A percentile compares a stretch with the other conserved stretches of the same genome.
Evolutionary conservation across 1,140 invertebrate species (phyloP).

Genomic region (Aphidius ervi): DNA sequence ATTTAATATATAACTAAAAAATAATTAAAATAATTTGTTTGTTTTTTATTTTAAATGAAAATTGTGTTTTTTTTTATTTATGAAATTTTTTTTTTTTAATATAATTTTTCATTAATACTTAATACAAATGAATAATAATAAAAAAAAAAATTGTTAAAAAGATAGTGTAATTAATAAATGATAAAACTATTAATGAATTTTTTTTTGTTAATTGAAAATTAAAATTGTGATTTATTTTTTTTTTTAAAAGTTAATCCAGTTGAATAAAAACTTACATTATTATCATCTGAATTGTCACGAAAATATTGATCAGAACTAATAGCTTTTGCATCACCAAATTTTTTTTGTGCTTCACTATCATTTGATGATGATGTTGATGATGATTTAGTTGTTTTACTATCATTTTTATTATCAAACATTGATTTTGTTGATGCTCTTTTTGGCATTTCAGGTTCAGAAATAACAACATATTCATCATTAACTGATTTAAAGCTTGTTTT

Average conservation of each 20-base stretch:
- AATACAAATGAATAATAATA: neutral
- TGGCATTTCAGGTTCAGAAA: conserved; percentile 42
- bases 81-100: neutral
- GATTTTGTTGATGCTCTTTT: conserved; percentile 28
- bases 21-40: no score
- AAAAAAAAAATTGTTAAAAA: no score
- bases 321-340: conserved; percentile 93
- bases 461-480: conserved; percentile 41
- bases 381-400: conserved; percentile 19
- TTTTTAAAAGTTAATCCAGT: neutral
- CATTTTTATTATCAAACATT: conserved; percentile 22
- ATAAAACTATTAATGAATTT: neutral
- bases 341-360: conserved; percentile 77
- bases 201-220: conserved; percentile 7
- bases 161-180: no score
- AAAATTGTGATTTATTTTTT: no score
- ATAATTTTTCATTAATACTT: neutral
- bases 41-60: no score
- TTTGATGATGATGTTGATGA: conserved; percentile 2
- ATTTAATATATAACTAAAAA: neutral
- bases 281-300: conserved; percentile 62
- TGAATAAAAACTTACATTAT: conserved; percentile 57
- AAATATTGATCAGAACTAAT: conserved; percentile 98
- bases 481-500: conserved; percentile 30
- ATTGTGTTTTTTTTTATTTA: no score